Evolutionary conservation across 2,113 vertebrate genomes (phyloP).

Genomic region (Prolemur simus): DNA sequence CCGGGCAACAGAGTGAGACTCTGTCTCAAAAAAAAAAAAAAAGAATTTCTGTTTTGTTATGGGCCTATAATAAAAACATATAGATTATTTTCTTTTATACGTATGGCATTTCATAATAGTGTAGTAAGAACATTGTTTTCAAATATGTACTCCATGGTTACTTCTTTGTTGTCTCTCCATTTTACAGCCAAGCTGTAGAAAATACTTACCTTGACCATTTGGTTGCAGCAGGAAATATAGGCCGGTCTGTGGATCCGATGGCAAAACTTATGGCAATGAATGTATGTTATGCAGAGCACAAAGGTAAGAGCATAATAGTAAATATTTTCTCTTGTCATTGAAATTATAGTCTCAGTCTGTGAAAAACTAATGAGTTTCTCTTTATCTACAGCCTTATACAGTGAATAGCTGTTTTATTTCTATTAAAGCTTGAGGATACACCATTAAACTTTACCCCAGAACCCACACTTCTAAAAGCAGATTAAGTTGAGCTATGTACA

Average conservation of each 20-base stretch:
- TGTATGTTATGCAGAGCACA: not conserved
- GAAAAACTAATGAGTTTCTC: not conserved
- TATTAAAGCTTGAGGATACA: not conserved
- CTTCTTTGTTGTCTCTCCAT: not conserved
- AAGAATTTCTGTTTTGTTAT: not conserved
- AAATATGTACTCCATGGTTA: not conserved
- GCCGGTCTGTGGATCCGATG: not conserved
- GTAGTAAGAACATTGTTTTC: not conserved
- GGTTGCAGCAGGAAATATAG: not conserved
- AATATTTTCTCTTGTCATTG: not conserved
- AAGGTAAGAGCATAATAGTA: not conserved
- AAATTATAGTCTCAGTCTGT: not conserved
- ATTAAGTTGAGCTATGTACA: not conserved
- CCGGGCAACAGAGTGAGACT: too few relatives aligned
- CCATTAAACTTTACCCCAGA: not conserved
- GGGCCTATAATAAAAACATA: not conserved
- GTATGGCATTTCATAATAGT: not conserved
- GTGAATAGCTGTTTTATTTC: not conserved
- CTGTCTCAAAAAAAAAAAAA: too few relatives aligned
- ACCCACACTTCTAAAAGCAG: not conserved
- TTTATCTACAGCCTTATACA: not conserved
- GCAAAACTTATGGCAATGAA: not conserved
- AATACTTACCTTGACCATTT: too few relatives aligned
- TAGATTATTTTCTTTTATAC: not conserved
- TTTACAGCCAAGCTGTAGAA: not conserved